Conservation (phyloP, 2,888 invertebrate species). For the Eutolmus rufibarbis region DNA sequence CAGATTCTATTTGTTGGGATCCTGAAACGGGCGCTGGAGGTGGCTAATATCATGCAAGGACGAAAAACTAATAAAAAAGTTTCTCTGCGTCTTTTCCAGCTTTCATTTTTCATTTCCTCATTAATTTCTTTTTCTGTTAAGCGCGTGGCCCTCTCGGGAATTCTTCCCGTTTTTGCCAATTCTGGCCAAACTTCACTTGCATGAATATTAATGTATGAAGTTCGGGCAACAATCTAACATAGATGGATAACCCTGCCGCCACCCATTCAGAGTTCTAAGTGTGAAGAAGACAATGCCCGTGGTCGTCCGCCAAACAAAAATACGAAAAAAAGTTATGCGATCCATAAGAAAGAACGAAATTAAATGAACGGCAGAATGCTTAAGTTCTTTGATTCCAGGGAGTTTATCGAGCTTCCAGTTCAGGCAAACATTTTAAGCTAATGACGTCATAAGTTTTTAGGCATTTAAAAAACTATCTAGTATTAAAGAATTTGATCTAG, state of each 20-base stretch:
- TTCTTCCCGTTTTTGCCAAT: background rate
- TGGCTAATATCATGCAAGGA: background rate
- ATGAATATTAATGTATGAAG: conserved; percentile 21
- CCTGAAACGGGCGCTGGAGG: background rate
- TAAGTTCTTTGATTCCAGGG: background rate
- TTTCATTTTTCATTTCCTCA: conserved; percentile 28
- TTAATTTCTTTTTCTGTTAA: conserved; percentile 16
- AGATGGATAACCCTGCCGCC: background rate
- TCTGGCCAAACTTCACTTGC: background rate
- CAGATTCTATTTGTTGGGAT: background rate
- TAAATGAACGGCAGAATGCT: background rate
- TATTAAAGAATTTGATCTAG: no score
- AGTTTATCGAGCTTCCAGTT: background rate
- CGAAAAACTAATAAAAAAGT: conserved; percentile 21
- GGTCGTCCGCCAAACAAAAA: background rate
- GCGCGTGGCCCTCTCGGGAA: background rate
- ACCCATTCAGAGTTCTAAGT: background rate
- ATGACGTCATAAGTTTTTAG: background rate
- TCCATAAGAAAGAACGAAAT: background rate
- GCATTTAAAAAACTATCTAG: background rate
- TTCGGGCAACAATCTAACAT: background rate
- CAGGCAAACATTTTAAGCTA: background rate
- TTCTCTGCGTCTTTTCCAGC: background rate
- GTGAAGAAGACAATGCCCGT: background rate
- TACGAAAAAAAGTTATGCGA: background rate